Conservation (phyloP, 2,113 vertebrate species). For the Columba janthina region DNA sequence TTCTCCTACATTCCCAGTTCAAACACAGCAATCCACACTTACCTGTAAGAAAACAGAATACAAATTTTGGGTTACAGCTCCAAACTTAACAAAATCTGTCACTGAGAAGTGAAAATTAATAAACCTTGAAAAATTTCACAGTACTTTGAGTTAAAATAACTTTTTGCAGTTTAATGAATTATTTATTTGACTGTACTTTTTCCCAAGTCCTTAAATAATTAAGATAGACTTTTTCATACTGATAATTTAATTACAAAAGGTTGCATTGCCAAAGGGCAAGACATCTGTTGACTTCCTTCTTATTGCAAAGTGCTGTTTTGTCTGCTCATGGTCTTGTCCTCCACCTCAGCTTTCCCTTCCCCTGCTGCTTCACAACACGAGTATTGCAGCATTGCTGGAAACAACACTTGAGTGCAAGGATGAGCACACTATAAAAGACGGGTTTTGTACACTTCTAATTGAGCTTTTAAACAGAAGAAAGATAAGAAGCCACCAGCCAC, state of each 20-base stretch:
- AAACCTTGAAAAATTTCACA: neutral
- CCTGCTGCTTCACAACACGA: neutral
- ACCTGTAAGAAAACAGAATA: slow-evolving; percentile 73
- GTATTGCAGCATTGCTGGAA: neutral
- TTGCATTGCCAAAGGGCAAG: neutral
- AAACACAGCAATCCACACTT: slow-evolving; percentile 69
- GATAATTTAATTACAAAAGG: slow-evolving; percentile 6
- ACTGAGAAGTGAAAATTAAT: neutral
- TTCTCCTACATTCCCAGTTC: slow-evolving; percentile 36
- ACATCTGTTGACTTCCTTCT: neutral
- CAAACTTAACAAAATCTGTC: neutral
- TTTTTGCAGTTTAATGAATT: neutral
- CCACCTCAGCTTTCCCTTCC: neutral
- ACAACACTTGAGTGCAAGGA: neutral
- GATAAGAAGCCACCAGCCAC: neutral
- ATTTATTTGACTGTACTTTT: neutral
- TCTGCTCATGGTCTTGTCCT: neutral
- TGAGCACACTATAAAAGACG: neutral
- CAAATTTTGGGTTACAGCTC: slow-evolving; percentile 26
- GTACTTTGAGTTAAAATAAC: neutral
- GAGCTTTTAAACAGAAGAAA: neutral
- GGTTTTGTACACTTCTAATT: neutral
- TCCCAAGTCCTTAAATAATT: neutral
- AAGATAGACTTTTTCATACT: neutral
- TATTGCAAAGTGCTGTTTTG: neutral